Evolutionary conservation across 2,113 vertebrate species (phyloP).

Genomic region (Leptobrachium ailaonicum): DNA sequence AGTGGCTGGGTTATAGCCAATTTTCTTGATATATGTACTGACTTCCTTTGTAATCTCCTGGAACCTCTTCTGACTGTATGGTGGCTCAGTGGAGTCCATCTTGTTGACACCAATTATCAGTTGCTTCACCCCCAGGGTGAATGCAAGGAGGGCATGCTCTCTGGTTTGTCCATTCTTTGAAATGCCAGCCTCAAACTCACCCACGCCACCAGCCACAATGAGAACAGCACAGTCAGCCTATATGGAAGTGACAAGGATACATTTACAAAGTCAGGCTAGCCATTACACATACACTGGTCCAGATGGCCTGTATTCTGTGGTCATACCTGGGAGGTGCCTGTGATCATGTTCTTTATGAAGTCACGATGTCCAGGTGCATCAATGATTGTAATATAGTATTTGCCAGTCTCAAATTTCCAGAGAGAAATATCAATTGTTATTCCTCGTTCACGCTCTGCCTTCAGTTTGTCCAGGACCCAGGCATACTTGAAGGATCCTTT

Average conservation of each 20-base stretch:
- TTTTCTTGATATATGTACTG: constrained; percentile 66
- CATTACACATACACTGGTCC: neutral
- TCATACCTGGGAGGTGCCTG: constrained; percentile 74
- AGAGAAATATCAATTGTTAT: constrained; percentile 81
- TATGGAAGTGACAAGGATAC: neutral
- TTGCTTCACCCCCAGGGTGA: constrained; percentile 73
- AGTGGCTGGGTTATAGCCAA: constrained; percentile 62
- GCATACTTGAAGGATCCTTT: constrained; percentile 84
- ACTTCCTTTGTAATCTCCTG: constrained; percentile 67
- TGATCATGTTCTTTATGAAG: constrained; percentile 87
- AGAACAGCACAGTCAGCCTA: constrained; percentile 78
- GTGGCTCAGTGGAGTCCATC: constrained; percentile 66
- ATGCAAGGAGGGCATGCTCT: constrained; percentile 76
- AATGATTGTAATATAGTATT: constrained; percentile 77
- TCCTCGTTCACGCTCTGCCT: constrained; percentile 76
- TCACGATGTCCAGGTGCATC: constrained; percentile 77
- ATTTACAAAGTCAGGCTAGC: neutral
- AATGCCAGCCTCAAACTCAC: constrained; percentile 79
- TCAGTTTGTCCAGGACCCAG: constrained; percentile 81
- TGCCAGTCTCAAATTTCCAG: constrained; percentile 78
- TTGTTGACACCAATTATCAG: constrained; percentile 66
- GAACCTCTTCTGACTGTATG: constrained; percentile 61
- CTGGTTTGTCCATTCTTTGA: constrained; percentile 80
- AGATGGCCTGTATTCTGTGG: neutral
- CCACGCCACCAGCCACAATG: constrained; percentile 74